A percentile compares a stretch with the other conserved stretches of the same genome.
These are phyloP conservation scores for Poeciliopsis paucimaculata DNA, from an alignment of 2,797 vertebrate species.

Conservation along the genomic window DNA sequence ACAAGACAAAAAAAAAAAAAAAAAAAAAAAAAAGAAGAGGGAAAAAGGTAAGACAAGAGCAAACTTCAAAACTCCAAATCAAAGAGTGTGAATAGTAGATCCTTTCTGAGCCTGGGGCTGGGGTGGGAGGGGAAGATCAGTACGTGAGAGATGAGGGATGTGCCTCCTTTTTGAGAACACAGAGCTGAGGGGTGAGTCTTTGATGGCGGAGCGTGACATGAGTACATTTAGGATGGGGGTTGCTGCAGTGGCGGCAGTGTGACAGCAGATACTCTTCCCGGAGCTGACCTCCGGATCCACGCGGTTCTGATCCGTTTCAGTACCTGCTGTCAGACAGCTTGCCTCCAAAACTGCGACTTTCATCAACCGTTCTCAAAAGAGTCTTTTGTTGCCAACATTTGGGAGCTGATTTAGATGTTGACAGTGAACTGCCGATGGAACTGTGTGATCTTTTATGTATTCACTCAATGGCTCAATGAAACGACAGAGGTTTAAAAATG, in stretches of 20 bases:
- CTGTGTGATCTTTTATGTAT: conserved; percentile 36
- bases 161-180: conserved; percentile 65
- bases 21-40: background rate
- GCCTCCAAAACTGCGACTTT: conserved; percentile 11
- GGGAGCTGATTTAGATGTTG: conserved; percentile 9
- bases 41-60: conserved; percentile 56
- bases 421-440: conserved; percentile 11
- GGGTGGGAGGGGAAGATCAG: conserved; percentile 53
- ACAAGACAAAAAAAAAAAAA: conserved; percentile 11
- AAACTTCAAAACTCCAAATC: conserved; percentile 74
- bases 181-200: conserved; percentile 74
- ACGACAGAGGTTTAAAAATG: conserved; percentile 59
- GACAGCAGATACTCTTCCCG: conserved; percentile 67
- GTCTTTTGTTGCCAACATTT: background rate
- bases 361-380: conserved; percentile 20
- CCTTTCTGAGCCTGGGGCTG: conserved; percentile 55
- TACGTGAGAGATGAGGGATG: conserved; percentile 21
- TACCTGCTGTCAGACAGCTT: conserved; percentile 32
- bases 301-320: conserved; percentile 45
- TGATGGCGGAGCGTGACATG: conserved; percentile 77
- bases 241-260: conserved; percentile 34
- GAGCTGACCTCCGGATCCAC: conserved; percentile 33
- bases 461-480: conserved; percentile 49
- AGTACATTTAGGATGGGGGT: conserved; percentile 68
- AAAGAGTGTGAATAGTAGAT: conserved; percentile 70